Evolutionary conservation across 2,113 vertebrate species (phyloP).

Genomic region (Pygoscelis adeliae): DNA sequence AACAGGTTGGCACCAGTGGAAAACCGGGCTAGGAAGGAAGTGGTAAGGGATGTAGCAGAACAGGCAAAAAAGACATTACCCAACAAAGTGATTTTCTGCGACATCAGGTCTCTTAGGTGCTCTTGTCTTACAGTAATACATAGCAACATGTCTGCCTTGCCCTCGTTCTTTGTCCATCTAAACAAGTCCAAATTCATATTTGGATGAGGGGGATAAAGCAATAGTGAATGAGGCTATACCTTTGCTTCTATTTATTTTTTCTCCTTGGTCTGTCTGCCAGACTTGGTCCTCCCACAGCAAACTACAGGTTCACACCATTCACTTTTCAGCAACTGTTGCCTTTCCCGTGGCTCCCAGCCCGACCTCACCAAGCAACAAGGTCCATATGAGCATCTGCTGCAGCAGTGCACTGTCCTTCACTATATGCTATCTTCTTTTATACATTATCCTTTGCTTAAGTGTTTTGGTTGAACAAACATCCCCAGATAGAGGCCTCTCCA

Average conservation of each 20-base stretch:
- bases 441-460: background rate
- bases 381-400: background rate
- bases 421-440: background rate
- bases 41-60: background rate
- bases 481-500: background rate
- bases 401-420: background rate
- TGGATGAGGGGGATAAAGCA: background rate
- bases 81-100: background rate
- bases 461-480: background rate
- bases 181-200: background rate
- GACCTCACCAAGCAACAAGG: fast-evolving
- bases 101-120: background rate
- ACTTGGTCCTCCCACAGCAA: background rate
- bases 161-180: background rate
- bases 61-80: background rate
- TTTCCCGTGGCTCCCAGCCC: background rate
- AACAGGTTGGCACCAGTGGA: background rate
- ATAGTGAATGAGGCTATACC: background rate
- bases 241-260: background rate
- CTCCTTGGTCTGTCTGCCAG: background rate
- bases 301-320: background rate
- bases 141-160: background rate
- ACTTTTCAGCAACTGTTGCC: background rate
- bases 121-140: background rate
- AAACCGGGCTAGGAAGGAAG: background rate